Evolutionary conservation across 2,888 invertebrate genomes (phyloP).

Genomic region (Neoascia interrupta): DNA sequence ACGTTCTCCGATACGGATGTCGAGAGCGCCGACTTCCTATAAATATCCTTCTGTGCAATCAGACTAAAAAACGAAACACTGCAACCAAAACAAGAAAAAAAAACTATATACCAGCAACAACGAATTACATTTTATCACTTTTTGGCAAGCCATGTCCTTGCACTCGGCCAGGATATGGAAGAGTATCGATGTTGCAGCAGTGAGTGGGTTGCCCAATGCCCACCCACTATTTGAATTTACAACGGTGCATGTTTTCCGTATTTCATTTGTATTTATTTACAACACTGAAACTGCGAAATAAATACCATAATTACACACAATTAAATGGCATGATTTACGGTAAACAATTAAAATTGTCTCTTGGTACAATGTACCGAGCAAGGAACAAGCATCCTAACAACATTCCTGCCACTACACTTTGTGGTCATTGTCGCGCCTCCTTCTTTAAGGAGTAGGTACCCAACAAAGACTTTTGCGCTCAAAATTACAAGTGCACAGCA

Average conservation of each 20-base stretch:
- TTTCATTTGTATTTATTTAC: conserved; percentile 68
- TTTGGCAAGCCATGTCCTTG: conserved; percentile 62
- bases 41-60: conserved; percentile 64
- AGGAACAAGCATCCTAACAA: conserved; percentile 11
- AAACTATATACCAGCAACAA: not conserved
- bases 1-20: conserved; percentile 46
- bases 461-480: conserved; percentile 64
- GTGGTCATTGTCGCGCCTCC: not conserved
- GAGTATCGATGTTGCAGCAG: conserved; percentile 17
- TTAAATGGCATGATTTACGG: conserved; percentile 68
- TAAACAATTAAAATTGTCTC: conserved; percentile 68
- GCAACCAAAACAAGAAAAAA: conserved; percentile 24
- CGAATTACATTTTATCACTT: conserved; percentile 61
- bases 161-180: conserved; percentile 25
- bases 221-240: conserved; percentile 66
- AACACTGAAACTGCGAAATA: conserved; percentile 67
- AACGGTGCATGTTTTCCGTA: conserved; percentile 67
- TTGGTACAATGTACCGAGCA: conserved; percentile 49
- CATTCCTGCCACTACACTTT: no score
- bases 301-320: conserved; percentile 70
- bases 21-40: conserved; percentile 38
- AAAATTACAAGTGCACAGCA: conserved; percentile 57
- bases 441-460: conserved; percentile 14
- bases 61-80: conserved; percentile 58
- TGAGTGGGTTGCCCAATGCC: not conserved